Evolutionary conservation across 1,140 invertebrate species (phyloP).

Genomic region (Spodoptera frugiperda): DNA sequence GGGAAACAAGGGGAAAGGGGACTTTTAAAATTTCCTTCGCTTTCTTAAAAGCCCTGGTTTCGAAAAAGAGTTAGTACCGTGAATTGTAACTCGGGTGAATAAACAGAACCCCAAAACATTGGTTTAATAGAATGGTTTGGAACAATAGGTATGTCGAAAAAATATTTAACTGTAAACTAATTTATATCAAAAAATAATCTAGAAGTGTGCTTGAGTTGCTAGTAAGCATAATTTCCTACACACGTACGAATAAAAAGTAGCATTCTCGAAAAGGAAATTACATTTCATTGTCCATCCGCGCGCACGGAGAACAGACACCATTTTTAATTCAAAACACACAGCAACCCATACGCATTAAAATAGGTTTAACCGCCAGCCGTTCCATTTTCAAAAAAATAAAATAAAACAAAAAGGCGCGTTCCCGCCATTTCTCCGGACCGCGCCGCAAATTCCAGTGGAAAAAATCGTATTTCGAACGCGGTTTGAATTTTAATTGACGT

Average conservation of each 20-base stretch:
- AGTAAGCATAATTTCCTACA: constrained; percentile 26
- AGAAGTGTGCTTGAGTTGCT: not conserved
- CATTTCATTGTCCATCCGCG: constrained; percentile 79
- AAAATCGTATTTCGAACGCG: constrained; percentile 85
- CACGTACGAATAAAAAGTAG: constrained; percentile 37
- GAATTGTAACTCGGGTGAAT: constrained; percentile 7
- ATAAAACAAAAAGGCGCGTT: constrained; percentile 83
- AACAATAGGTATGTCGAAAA: not conserved
- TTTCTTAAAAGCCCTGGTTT: constrained; percentile 36
- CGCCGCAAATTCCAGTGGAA: constrained; percentile 84
- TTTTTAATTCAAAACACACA: constrained; percentile 84
- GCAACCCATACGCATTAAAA: constrained; percentile 84
- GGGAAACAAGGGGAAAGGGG: constrained; percentile 69
- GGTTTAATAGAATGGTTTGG: not conserved
- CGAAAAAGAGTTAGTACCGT: constrained; percentile 33
- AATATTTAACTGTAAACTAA: not conserved
- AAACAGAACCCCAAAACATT: not conserved
- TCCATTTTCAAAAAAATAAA: constrained; percentile 82
- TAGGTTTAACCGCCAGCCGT: constrained; percentile 84
- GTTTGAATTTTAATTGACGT: constrained; percentile 87
- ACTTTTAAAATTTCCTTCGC: constrained; percentile 32
- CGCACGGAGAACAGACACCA: constrained; percentile 65
- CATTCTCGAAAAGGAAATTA: constrained; percentile 77
- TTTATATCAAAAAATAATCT: constrained; percentile 1
- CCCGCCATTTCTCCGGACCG: constrained; percentile 82